Evolutionary conservation across 2,113 vertebrate genomes (phyloP), one percentile per base, ranked within the genome.

Genomic region (Phaethon lepturus): DNA sequence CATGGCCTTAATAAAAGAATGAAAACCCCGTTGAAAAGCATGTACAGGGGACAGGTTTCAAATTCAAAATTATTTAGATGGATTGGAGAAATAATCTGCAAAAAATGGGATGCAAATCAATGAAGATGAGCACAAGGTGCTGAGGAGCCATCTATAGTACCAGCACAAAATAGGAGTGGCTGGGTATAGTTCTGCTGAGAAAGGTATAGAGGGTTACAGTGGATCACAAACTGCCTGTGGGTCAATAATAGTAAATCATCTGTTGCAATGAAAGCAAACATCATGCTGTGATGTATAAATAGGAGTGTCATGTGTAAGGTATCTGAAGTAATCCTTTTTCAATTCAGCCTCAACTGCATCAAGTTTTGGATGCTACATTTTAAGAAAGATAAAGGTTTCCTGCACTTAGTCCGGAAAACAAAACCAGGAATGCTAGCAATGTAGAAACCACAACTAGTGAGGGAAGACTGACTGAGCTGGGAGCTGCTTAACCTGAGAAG

Each of bases 211-310:
- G 56, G 17, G 74, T 82, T 88, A 76, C 56, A 66, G 69, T 60
- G 40, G 87, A 94, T 93, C 91, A 82, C 60, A 90, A 67, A 88
- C 85, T 93, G 50, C 69, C 38, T 72, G 35, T 40, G 62, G 91
- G 77, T 90, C 90, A 91, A 73, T 81, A 91, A 81, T 17, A 75
- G 79, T 88, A 88, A 90, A 84, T 93, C 77, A 90, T 35, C 66
- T 93, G 53, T 93, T 96, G 80, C 74, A 87, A 75, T 76, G 73
- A 96, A 91, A 91, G 35, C 62, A 91, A 96, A 91, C 49, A 72
- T 66, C 40, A 53, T 5, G 2, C 47, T 88, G 69, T 56, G 49
- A 53, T 72, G 25, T 91, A 78, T 75, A 94, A 91, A 81, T 67
- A 91, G 20, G 13, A 88, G 9, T 13, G 38, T 72, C 13, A 20